Percentiles rank a stretch among this genome's conserved stretches.
phyloP scores from a whole-genome alignment of 2,888 invertebrate genomes.

The Lumbricus terrestris region DNA sequence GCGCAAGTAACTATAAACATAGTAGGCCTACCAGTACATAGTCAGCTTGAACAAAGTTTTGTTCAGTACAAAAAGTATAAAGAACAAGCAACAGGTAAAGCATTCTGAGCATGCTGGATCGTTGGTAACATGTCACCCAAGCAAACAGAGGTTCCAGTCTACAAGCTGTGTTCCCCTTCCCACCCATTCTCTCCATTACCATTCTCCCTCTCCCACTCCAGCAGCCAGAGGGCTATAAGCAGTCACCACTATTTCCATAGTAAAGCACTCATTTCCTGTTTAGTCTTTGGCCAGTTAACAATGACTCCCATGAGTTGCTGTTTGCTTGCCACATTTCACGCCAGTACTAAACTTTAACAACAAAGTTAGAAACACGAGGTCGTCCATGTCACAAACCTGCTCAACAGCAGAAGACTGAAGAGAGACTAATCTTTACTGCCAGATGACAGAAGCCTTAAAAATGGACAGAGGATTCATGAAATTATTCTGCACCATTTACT shows the following conservation, averaged over 20 bases:
- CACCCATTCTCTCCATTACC: background rate
- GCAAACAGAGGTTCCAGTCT: background rate
- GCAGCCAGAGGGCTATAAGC: background rate
- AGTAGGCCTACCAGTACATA: background rate
- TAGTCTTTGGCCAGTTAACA: background rate
- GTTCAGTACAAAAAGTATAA: background rate
- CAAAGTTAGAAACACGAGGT: no score
- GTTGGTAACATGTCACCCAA: background rate
- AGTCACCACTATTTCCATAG: background rate
- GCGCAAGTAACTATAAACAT: background rate
- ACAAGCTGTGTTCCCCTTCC: background rate
- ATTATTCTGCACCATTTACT: background rate
- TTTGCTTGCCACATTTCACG: no score
- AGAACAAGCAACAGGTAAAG: background rate
- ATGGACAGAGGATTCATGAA: background rate
- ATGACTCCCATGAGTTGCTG: background rate
- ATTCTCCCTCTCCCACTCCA: background rate
- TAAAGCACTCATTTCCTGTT: background rate
- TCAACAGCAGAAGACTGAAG: no score
- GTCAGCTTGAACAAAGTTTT: background rate
- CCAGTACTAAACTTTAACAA: no score
- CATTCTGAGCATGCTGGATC: background rate
- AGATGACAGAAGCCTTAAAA: background rate
- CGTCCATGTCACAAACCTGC: no score
- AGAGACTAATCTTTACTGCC: no score